A percentile compares a stretch with the other conserved stretches of the same genome.
phyloP scores from a whole-genome alignment of 2,113 vertebrate species.

The Microcebus tavaratra region DNA sequence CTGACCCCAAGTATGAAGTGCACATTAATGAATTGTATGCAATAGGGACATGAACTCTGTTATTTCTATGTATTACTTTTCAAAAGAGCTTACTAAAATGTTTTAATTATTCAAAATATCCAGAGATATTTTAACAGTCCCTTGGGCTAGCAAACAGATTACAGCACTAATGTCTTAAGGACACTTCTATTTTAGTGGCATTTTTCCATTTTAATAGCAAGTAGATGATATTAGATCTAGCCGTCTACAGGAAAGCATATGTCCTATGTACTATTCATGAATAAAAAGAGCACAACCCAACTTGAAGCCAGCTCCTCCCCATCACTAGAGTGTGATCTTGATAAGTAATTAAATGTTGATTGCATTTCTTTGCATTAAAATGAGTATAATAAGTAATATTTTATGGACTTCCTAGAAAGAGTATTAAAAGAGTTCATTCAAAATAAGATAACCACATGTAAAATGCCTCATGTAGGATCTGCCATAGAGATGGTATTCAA shows the following conservation, averaged over 20 bases:
- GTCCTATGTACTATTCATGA: neutral
- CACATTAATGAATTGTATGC: neutral
- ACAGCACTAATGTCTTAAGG: neutral
- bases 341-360: neutral
- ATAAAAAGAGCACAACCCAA: neutral
- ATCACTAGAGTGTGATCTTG: neutral
- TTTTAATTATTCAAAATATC: constrained; percentile 3
- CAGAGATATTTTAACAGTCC: neutral
- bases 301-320: neutral
- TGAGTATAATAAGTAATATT: neutral
- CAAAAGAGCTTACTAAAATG: neutral
- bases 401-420: neutral
- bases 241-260: neutral
- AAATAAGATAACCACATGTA: neutral
- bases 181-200: neutral
- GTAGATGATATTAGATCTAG: neutral
- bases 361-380: neutral
- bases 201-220: neutral
- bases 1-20: neutral
- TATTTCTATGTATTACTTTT: neutral
- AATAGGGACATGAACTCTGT: neutral
- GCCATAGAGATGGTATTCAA: neutral
- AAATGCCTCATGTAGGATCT: neutral
- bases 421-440: neutral
- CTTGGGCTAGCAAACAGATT: neutral